These are phyloP conservation scores for Scolopax mira DNA, from an alignment of 2,113 vertebrate species.

Conservation along the genomic window DNA sequence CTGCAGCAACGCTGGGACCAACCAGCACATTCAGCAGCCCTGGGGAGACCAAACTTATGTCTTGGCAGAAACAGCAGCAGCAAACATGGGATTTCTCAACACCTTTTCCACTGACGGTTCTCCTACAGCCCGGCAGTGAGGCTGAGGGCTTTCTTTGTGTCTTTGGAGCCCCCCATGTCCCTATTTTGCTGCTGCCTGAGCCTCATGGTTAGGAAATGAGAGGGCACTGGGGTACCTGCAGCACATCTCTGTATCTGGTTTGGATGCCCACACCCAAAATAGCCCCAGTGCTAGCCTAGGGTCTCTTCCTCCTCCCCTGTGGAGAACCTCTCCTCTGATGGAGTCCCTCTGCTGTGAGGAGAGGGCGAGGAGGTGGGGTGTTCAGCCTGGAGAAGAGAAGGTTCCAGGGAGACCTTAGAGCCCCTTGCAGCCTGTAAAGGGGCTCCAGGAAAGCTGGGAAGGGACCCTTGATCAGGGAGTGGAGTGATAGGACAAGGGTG, in stretches of 20 bases:
- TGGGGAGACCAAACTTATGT: neutral
- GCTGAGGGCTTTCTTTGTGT: neutral
- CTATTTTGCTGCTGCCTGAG: neutral
- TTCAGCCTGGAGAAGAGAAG: neutral
- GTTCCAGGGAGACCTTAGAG: neutral
- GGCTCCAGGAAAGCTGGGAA: neutral
- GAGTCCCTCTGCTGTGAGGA: neutral
- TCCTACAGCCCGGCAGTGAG: neutral
- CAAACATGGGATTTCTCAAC: neutral
- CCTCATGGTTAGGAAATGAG: neutral
- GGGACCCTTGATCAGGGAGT: neutral
- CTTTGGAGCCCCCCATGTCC: neutral
- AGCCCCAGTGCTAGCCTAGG: neutral
- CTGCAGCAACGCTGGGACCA: neutral
- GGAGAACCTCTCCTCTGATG: neutral
- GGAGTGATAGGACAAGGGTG: neutral
- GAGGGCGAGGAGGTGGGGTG: neutral
- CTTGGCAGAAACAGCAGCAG: neutral
- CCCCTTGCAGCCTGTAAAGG: neutral
- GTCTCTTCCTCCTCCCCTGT: neutral
- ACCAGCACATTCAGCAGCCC: neutral
- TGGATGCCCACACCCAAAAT: neutral
- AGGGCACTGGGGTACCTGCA: neutral
- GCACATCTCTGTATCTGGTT: neutral
- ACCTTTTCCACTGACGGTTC: neutral